Evolutionary conservation across 2,113 vertebrate species (phyloP), one percentile per base, ranked within the genome.

Genomic region (Uria aalge): DNA sequence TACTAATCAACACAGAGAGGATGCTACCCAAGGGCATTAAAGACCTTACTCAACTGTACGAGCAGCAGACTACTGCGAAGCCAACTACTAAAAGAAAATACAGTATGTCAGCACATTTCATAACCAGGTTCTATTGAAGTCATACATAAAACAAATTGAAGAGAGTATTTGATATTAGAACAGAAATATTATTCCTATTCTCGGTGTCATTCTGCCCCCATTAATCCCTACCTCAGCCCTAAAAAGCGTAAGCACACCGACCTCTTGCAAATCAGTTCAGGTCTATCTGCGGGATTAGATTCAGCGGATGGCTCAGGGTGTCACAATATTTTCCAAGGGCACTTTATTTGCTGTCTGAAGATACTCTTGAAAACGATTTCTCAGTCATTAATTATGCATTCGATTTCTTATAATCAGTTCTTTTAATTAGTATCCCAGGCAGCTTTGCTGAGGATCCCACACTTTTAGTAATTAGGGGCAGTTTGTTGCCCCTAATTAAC

Each of bases 401-500:
- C 78, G 69, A 90, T 96, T 96, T 93, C 85, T 92, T 94, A 93
- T 86, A 93, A 95, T 85, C 74, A 90, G 45, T 85, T 90, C 82
- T 92, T 93, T 94, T 94, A 97, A 96, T 96, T 96, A 97, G 85
- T 47, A 90, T 88, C 67, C n/a, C 47, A 95, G 59, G 55, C 85
- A 94, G 92, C 88, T 92, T 94, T 85, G 84, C 78, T 77, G 26
- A 93, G 15, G 50, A 95, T 93, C 78, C 88, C 78, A 90, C 88
- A 90, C 72, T 96, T 94, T 17, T 18, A 95, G 77, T 95, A 95
- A 97, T 95, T 69, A 96, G 60, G 93, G 95, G 90, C 82, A 95
- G 81, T 90, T 92, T 95, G 79, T 57, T 96, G 90, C 68, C 81
- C 94, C 85, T 97, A 95, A 97, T 96, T 97, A 97, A 94, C 90